phyloP scores from a whole-genome alignment of 1,140 invertebrate genomes.

The Asbolus verrucosus region DNA sequence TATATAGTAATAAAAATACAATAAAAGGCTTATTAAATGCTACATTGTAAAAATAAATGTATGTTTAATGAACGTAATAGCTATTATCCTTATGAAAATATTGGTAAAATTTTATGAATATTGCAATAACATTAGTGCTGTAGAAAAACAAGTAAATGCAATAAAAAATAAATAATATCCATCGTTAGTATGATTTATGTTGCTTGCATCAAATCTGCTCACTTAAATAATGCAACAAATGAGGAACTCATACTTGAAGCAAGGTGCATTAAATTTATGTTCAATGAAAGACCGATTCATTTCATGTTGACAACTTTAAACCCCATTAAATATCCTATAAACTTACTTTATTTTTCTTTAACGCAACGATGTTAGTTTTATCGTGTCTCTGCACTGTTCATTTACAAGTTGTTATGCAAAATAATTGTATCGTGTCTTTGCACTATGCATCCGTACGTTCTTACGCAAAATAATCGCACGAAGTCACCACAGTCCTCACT shows the following conservation, averaged over 20 bases:
- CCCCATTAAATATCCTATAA: constrained; percentile 57
- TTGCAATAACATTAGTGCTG: not conserved
- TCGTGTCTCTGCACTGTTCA: constrained; percentile 47
- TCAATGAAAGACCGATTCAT: constrained; percentile 55
- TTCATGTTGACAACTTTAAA: constrained; percentile 57
- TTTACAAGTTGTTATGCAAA: too few species aligned
- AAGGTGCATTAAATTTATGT: constrained; percentile 54
- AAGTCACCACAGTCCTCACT: too few species aligned
- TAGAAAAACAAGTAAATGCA: constrained; percentile 8
- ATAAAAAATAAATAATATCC: constrained; percentile 31
- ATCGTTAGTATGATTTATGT: constrained; percentile 35
- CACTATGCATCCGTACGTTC: too few species aligned
- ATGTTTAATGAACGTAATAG: constrained; percentile 29
- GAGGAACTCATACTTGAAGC: constrained; percentile 44
- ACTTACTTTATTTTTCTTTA: constrained; percentile 55
- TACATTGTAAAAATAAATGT: constrained; percentile 32
- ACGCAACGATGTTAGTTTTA: constrained; percentile 52
- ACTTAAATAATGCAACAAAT: constrained; percentile 45
- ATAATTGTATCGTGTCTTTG: too few species aligned
- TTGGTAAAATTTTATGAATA: constrained; percentile 34
- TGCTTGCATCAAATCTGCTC: constrained; percentile 32
- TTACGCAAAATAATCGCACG: too few species aligned
- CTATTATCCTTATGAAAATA: constrained; percentile 5
- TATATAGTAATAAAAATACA: constrained; percentile 16
- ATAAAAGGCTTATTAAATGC: constrained; percentile 28